Base-by-base conservation (phyloP, 2,797 vertebrate genomes). In the Dromococcyx pavoninus region DNA sequence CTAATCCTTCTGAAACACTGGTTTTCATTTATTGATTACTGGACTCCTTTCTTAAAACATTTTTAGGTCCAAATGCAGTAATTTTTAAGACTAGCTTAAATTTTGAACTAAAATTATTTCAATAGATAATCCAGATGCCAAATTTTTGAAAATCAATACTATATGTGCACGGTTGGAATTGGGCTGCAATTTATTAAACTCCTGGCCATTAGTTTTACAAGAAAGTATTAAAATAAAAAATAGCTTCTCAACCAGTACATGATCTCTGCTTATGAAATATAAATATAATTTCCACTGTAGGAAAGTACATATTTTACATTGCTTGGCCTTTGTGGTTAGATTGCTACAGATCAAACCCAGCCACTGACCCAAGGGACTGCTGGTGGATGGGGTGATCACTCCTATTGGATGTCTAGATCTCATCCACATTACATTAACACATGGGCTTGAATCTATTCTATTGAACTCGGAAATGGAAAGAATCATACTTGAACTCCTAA, bases 161-260 rank as follows among this genome's bases (percentile, higher is more conserved):
- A 30, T 39, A 86, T 19, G 22, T 57, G 53, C 28, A 62, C 6
- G 9, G 58, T 9, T 84, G 65, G 80, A 88, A 83, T 88, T 28
- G 73, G 74, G 44, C n/a, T 44, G 39, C 60, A 88, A 88, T 86
- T 85, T 82, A 84, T 87, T 62, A 82, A 89, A 56, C 60, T 78
- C 57, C 54, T 7, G 33, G 17, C 32, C 43, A 54, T 77, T 67
- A 88, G 57, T 87, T 92, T 94, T 91, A 95, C 65, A 86, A 83
- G 69, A 62, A 46, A 32, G 15, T 25, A 94, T 89, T 89, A 93
- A 93, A 93, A 78, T 89, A 89, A 94, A 95, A 95, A 88, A 82
- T 58, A 82, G 82, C 46, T 88, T 90, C 73, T 84, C 32, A 90
- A 65, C n/a, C 56, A 80, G 71, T 61, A 41, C 39, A 70, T 77